Base-by-base conservation (phyloP, 2,797 vertebrate genomes). In the Karalla daura region DNA sequence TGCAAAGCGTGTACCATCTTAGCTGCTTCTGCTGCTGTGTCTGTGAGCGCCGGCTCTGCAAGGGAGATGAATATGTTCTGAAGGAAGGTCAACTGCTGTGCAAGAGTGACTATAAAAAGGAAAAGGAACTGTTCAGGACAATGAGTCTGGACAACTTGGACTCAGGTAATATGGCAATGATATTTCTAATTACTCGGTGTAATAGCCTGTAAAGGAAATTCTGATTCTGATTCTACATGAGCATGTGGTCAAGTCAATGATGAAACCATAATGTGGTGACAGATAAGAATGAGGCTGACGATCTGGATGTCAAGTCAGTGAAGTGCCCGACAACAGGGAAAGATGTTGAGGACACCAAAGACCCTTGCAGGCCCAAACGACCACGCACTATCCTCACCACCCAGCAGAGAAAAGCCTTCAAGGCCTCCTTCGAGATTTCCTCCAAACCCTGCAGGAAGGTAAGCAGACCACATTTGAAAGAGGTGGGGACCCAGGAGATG, bases 401-500 rank as follows among this genome's bases (percentile, higher is more conserved):
- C 0, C 95, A 95, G 78, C 97, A 98, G 89, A 93, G 96, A 66
- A 94, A 96, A 58, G 95, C 96, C 1, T 98, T 98, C 90, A 98
- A 97, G 85, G 96, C 96, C 2, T 98, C 97, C 7, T 98, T 98
- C 1, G 96, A 98, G 76, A 96, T 98, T 7, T 98, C 97, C 33
- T 97, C 96, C 63, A 98, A 98, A 85, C 97, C 97, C 63, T 98
- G 97, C 85, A 93, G 96, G 62, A 98, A 98, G 94, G 97, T 97
- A 5, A 74, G 51, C 20, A n/a, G 1, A 45, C 9, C n/a, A 54
- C 1, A 7, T 25, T 7, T 33, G 14, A 46, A 14, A 37, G 5
- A 5, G 15, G 1, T 39, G 15, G 46, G 5, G 39, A 32, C 3
- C 11, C 5, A 10, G 15, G 23, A 11, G 24, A 7, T n/a, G 46